Conservation (phyloP, 1,140 invertebrate species). For the Scylla paramamosain region DNA sequence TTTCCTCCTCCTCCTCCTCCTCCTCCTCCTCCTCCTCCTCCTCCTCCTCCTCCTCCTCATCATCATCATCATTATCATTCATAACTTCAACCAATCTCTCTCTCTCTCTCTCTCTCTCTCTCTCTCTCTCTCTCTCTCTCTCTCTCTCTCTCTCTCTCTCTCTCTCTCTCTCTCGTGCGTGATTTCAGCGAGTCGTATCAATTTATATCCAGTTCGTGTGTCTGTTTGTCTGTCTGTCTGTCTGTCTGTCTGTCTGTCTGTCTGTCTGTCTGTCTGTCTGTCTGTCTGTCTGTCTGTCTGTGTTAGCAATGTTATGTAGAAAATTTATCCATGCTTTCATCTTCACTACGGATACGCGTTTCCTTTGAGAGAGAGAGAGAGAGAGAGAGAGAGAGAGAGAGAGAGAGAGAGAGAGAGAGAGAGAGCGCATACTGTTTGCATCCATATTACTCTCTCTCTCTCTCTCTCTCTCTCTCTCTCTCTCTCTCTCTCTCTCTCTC, state of each 20-base stretch:
- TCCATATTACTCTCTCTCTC: not conserved
- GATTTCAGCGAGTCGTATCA: too few relatives aligned
- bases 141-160: too few relatives aligned
- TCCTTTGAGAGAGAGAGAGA: not conserved
- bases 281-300: slow-evolving; percentile 36
- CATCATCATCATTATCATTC: too few relatives aligned
- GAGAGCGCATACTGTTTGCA: not conserved
- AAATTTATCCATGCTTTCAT: not conserved
- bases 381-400: slow-evolving; percentile 18
- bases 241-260: not conserved
- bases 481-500: not conserved
- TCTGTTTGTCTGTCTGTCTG: slow-evolving; percentile 6
- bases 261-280: slow-evolving; percentile 30
- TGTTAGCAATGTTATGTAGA: not conserved
- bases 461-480: slow-evolving; percentile 9
- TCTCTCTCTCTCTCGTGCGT: too few relatives aligned
- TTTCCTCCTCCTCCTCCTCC: too few relatives aligned
- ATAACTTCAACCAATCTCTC: not conserved
- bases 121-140: too few relatives aligned
- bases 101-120: slow-evolving; percentile 16
- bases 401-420: not conserved
- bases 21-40: too few relatives aligned
- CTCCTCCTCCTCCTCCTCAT: too few relatives aligned
- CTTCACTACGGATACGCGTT: not conserved
- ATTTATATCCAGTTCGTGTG: not conserved